Evolutionary conservation across 2,797 vertebrate genomes (phyloP), one percentile per base, ranked within the genome.

Genomic region (Alauda arvensis): DNA sequence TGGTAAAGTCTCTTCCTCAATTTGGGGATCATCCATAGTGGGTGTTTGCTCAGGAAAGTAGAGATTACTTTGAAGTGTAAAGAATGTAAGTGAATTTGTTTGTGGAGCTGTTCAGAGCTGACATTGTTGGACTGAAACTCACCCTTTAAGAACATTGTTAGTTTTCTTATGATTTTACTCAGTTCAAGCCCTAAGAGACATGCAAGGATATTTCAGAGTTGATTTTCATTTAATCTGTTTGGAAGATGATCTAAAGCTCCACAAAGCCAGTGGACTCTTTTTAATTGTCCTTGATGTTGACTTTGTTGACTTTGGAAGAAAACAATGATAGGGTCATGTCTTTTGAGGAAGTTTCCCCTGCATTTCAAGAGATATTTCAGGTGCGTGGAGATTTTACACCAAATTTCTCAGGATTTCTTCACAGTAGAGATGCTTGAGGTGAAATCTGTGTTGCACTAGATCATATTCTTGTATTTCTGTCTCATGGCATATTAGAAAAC

Each of bases 151-250:
- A 81, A 42, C 12, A 29, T 42, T 61, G 5, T 88, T 79, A 16
- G 18, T 56, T 90, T 63, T 55, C 34, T 69, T 77, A 40, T 31
- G 0, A 24, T 59, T 88, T 76, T 76, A 31, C 29, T 69, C 43
- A 85, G 26, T 31, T 83, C n/a, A 42, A 62, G 31, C 37, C 24
- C 7, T 57, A 45, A 59, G 83, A 83, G 34, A 24, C 3, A 2
- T 29, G 45, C 0, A 5, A 77, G 33, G 15, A 16, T 68, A 42
- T 33, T 78, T 28, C 14, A 59, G 12, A 43, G 24, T 66, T 90
- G 70, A 45, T 88, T 94, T 79, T 79, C 16, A 57, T 69, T 83
- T 69, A 56, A 19, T 49, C n/a, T 49, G n/a, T 83, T 87, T 85
- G 71, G 61, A 74, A 81, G 46, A 31, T 52, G 39, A 79, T 28